Evolutionary conservation across 2,888 invertebrate genomes (phyloP).

Genomic region (Ectobius pallidus): DNA sequence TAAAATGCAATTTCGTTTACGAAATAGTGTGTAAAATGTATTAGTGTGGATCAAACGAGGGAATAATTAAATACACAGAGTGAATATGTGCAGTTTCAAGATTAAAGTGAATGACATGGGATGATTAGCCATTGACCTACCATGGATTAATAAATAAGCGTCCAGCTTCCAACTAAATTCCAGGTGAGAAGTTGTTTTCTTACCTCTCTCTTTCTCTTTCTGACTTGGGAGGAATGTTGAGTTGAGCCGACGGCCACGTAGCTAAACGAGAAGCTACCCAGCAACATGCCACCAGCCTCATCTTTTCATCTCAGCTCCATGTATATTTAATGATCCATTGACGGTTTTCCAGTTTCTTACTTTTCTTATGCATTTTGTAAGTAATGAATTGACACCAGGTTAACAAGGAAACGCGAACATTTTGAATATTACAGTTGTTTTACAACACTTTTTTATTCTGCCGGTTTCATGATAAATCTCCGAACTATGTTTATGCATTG

Average conservation of each 20-base stretch:
- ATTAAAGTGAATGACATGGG: background rate
- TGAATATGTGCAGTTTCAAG: background rate
- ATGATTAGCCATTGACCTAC: background rate
- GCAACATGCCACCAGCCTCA: background rate
- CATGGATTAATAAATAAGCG: conserved; percentile 14
- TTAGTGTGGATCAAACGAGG: background rate
- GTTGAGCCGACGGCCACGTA: conserved; percentile 9
- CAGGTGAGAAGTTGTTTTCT: conserved; percentile 13
- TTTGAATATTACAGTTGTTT: too few species aligned
- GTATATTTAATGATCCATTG: too few species aligned
- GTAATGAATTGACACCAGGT: too few species aligned
- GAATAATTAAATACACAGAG: background rate
- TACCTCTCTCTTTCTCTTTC: background rate
- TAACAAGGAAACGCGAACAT: too few species aligned
- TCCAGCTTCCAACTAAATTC: conserved; percentile 1
- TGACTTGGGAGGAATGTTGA: conserved; percentile 1
- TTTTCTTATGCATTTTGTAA: too few species aligned
- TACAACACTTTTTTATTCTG: too few species aligned
- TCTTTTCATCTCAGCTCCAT: background rate
- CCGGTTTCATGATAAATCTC: too few species aligned
- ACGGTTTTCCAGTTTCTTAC: too few species aligned
- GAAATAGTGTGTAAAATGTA: background rate
- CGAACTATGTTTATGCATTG: too few species aligned
- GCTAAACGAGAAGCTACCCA: conserved; percentile 8
- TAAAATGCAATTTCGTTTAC: background rate